Percentiles rank a stretch among this genome's conserved stretches.
phyloP scores from a whole-genome alignment of 2,888 invertebrate genomes.

The Tipula helvola region DNA sequence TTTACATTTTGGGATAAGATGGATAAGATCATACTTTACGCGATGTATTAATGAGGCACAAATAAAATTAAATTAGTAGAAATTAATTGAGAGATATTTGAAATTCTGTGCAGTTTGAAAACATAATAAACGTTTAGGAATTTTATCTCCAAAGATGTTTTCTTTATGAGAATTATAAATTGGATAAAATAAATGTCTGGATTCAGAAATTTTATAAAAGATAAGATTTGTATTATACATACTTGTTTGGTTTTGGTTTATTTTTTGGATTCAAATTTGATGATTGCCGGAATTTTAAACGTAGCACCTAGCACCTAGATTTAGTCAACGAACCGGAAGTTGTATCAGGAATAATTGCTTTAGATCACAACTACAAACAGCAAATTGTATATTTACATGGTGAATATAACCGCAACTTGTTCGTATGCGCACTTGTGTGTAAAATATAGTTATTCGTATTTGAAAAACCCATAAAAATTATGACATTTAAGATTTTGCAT shows the following conservation, averaged over 20 bases:
- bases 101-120: background rate
- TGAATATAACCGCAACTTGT: too few species aligned
- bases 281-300: too few species aligned
- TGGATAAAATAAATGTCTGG: too few species aligned
- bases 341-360: too few species aligned
- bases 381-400: too few species aligned
- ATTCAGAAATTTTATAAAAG: too few species aligned
- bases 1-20: background rate
- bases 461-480: background rate
- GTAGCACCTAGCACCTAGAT: too few species aligned
- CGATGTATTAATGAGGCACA: background rate
- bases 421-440: background rate
- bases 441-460: background rate
- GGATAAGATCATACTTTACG: background rate
- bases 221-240: too few species aligned
- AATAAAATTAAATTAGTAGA: background rate
- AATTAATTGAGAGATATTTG: background rate
- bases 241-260: too few species aligned
- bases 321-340: too few species aligned
- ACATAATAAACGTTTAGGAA: background rate
- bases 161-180: background rate
- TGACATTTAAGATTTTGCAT: background rate
- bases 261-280: too few species aligned
- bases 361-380: too few species aligned
- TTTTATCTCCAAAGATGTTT: background rate